Evolutionary conservation across 2,797 vertebrate species (phyloP), one percentile per base, ranked within the genome.

Genomic region (Poeciliopsis turneri): DNA sequence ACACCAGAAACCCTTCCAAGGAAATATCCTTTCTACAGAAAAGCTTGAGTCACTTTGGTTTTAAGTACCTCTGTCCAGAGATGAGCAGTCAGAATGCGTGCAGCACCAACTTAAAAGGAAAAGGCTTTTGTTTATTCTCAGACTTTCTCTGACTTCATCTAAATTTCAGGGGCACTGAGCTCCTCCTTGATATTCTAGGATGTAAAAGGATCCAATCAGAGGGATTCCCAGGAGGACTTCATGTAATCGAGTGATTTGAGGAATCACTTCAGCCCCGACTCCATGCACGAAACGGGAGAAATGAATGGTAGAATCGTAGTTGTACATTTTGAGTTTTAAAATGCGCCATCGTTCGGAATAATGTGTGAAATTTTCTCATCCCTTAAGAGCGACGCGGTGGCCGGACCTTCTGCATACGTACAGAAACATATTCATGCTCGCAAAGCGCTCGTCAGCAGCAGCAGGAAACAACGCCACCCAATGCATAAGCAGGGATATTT

Each of bases 401-500:
- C 39, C 23, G 20, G 43, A 69, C 20, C 39, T 69, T 2, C 23
- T 41, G 66, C 39, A 69, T 43, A 12, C 30, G 41, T n/a, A 25
- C 36, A 41, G 36, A n/a, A 43, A 23, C 46, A 33, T 73, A 78
- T 66, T 53, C 55, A 51, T 64, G 45, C 23, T 68, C 25, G 49
- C 64, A 49, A 49, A 36, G 28, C 36, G 74, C 66, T 73, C 72
- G 71, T 81, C 41, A 51, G 78, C 36, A 77, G 11, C 74, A 83
- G 80, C 57, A 81, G 83, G 88, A 92, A 87, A 89, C 90, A 91
- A 91, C 87, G 81, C 88, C 92, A 90, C 82, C 90, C 91, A 91
- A 93, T 89, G 92, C 94, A 95, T 94, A 92, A 92, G 93, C 91
- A 92, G 92, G 92, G 94, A 95, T 95, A 94, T 95, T 95, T 96